These are phyloP conservation scores for Caenorhabditis zanzibari DNA, from an alignment of 2,888 invertebrate species.

Conservation along the genomic window DNA sequence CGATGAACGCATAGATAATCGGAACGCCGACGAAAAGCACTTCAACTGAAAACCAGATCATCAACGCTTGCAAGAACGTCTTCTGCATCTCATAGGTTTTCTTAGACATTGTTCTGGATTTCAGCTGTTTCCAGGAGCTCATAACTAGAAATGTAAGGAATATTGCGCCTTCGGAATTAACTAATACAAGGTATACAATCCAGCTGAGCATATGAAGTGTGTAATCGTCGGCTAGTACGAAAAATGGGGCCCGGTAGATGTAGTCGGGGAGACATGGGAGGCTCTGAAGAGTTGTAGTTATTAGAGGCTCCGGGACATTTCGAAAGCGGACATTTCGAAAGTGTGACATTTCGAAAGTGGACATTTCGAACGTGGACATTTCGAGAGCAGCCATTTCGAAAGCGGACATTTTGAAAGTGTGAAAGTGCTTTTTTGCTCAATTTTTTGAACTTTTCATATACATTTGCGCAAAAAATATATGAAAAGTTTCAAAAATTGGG, in stretches of 20 bases:
- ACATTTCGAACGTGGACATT: too few species aligned
- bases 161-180: background rate
- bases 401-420: too few species aligned
- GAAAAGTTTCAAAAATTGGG: too few species aligned
- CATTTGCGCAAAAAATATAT: too few species aligned
- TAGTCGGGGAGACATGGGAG: conserved; percentile 12
- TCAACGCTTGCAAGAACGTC: background rate
- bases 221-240: background rate
- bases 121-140: background rate
- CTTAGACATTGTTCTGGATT: background rate
- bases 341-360: too few species aligned
- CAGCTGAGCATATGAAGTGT: background rate
- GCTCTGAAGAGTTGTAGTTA: too few species aligned
- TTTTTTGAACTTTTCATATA: too few species aligned
- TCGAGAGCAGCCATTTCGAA: too few species aligned
- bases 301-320: too few species aligned
- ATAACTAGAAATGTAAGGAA: background rate
- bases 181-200: background rate
- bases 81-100: background rate
- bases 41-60: background rate
- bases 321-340: too few species aligned
- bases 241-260: conserved; percentile 1
- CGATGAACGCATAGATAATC: background rate
- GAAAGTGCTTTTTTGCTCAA: too few species aligned
- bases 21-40: background rate